A percentile compares a stretch with the other conserved stretches of the same genome.
Evolutionary conservation across 2,113 vertebrate genomes (phyloP).

Genomic region (Camelus dromedarius): DNA sequence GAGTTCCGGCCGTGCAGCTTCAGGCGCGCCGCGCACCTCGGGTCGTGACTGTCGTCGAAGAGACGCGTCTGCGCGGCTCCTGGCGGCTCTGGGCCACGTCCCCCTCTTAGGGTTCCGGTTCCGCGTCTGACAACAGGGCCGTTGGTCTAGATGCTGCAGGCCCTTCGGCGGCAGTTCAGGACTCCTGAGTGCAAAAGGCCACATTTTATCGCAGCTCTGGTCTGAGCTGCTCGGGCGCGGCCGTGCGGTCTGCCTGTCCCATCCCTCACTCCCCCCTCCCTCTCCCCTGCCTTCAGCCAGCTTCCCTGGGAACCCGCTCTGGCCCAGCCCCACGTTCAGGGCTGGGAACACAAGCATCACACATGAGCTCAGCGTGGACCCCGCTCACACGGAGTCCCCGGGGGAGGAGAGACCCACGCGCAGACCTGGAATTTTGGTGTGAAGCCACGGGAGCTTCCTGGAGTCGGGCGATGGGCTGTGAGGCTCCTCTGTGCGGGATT

Average conservation of each 20-base stretch:
- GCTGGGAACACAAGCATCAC: background rate
- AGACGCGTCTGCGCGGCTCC: background rate
- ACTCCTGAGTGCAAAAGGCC: background rate
- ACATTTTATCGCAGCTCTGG: fast-evolving
- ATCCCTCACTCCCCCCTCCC: too few relatives aligned
- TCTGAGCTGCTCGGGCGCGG: background rate
- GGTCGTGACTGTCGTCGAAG: too few relatives aligned
- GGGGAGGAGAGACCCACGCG: fast-evolving
- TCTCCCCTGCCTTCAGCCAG: background rate
- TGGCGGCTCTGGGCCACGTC: background rate
- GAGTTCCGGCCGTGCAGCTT: background rate
- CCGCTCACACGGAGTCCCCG: fast-evolving
- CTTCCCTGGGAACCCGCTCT: background rate
- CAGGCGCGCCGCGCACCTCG: background rate
- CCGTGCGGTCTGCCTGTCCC: fast-evolving
- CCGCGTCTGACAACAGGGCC: fast-evolving
- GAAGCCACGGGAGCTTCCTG: fast-evolving
- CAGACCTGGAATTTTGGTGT: fast-evolving
- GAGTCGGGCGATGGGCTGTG: fast-evolving
- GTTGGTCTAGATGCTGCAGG: background rate
- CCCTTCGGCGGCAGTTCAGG: background rate
- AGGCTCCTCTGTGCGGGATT: background rate
- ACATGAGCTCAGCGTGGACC: fast-evolving
- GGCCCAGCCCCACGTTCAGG: background rate
- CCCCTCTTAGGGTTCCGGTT: background rate